A percentile compares a stretch with the other conserved stretches of the same genome.
Conservation (phyloP, 2,113 vertebrate species). For the Protomyctophum bolini region DNA sequence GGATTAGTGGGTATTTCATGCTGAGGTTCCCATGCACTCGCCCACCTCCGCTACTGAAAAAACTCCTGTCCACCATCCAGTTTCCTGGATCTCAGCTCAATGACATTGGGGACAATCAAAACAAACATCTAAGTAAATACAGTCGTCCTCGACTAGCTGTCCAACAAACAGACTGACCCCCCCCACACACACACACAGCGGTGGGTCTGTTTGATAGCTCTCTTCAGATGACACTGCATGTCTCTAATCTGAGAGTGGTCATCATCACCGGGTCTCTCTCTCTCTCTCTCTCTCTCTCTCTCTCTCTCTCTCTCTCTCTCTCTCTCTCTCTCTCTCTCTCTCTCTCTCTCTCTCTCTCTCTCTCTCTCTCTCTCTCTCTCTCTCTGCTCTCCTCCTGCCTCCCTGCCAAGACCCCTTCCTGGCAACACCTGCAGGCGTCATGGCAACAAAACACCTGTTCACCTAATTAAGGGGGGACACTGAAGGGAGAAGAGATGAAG, state of each 20-base stretch:
- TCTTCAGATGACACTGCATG: slow-evolving; percentile 30
- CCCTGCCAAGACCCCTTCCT: slow-evolving; percentile 56
- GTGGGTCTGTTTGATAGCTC: slow-evolving; percentile 26
- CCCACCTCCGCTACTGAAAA: slow-evolving; percentile 3
- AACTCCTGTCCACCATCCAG: not conserved
- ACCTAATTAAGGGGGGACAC: slow-evolving; percentile 62
- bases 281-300: too few relatives aligned
- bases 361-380: slow-evolving; percentile 28
- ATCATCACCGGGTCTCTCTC: too few relatives aligned
- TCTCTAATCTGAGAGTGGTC: slow-evolving; percentile 47
- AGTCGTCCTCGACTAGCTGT: not conserved
- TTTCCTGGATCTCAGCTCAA: slow-evolving; percentile 7
- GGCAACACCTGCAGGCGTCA: slow-evolving; percentile 65
- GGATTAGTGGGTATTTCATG: slow-evolving; percentile 43
- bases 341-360: too few relatives aligned
- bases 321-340: too few relatives aligned
- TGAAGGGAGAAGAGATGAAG: slow-evolving; percentile 53
- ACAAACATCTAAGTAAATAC: not conserved
- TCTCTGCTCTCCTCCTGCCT: slow-evolving; percentile 52
- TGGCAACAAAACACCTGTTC: slow-evolving; percentile 62
- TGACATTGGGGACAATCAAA: slow-evolving; percentile 22
- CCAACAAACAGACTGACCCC: not conserved
- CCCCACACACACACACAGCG: not conserved
- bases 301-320: too few relatives aligned
- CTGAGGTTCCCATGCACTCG: slow-evolving; percentile 28